These are phyloP conservation scores for Lonchura striata DNA, from an alignment of 2,113 vertebrate species.

Conservation along the genomic window DNA sequence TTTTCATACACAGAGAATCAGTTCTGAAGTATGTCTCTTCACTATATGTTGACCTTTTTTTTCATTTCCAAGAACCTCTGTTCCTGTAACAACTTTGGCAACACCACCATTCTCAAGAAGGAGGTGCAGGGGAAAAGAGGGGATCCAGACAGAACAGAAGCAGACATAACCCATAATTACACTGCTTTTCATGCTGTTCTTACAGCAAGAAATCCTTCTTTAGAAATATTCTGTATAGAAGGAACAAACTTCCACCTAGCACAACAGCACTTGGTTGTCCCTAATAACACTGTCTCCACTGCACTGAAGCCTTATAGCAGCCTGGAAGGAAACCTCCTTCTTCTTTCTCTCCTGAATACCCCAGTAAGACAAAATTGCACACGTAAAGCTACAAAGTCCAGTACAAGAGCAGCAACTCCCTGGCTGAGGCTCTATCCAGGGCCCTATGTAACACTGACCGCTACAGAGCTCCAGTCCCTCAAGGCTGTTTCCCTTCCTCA, in stretches of 20 bases:
- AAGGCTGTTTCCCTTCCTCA: not conserved
- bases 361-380: not conserved
- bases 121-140: not conserved
- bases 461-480: too few relatives aligned
- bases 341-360: not conserved
- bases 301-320: not conserved
- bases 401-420: too few relatives aligned
- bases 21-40: not conserved
- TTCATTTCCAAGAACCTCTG: not conserved
- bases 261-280: not conserved
- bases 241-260: not conserved
- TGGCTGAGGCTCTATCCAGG: not conserved
- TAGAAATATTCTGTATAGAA: fast-evolving
- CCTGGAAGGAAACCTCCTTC: not conserved
- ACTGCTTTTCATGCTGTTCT: not conserved
- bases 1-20: not conserved
- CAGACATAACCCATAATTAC: not conserved
- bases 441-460: fast-evolving
- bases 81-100: not conserved
- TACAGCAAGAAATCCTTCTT: not conserved
- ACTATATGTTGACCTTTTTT: not conserved
- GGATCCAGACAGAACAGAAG: not conserved
- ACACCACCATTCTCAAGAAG: not conserved
- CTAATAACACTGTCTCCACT: not conserved
- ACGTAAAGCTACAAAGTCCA: fast-evolving